Evolutionary conservation across 2,888 invertebrate genomes (phyloP).

Genomic region (Rhingia campestris): DNA sequence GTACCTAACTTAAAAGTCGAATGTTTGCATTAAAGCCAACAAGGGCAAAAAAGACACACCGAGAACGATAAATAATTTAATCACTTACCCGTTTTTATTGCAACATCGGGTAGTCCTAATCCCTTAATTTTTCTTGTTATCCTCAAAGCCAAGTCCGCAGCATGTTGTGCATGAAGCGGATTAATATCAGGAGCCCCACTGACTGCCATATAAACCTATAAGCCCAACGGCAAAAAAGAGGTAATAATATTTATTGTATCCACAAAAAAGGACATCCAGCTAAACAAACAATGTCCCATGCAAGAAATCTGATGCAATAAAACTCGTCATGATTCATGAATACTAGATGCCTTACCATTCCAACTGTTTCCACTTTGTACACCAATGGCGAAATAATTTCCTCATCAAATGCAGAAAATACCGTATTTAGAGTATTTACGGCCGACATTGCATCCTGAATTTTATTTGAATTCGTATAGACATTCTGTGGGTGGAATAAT

Average conservation of each 20-base stretch:
- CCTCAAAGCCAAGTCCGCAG: conserved; percentile 90
- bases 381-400: conserved; percentile 92
- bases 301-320: conserved; percentile 47
- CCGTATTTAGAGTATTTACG: conserved; percentile 92
- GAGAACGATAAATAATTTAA: conserved; percentile 22
- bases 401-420: conserved; percentile 92
- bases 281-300: conserved; percentile 11
- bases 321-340: conserved; percentile 4
- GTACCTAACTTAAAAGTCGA: background rate
- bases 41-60: background rate
- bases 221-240: conserved; percentile 12
- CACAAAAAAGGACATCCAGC: background rate
- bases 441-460: conserved; percentile 88
- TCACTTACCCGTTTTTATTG: conserved; percentile 86
- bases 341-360: conserved; percentile 84
- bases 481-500: conserved; percentile 72
- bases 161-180: conserved; percentile 89
- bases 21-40: background rate
- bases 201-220: conserved; percentile 91
- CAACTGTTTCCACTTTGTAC: conserved; percentile 97
- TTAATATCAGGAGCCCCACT: conserved; percentile 93
- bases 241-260: conserved; percentile 8
- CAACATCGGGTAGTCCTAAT: conserved; percentile 86
- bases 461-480: conserved; percentile 79
- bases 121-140: conserved; percentile 88